These are phyloP conservation scores for Passerculus sandwichensis DNA, from an alignment of 2,797 vertebrate genomes.

Conservation along the genomic window DNA sequence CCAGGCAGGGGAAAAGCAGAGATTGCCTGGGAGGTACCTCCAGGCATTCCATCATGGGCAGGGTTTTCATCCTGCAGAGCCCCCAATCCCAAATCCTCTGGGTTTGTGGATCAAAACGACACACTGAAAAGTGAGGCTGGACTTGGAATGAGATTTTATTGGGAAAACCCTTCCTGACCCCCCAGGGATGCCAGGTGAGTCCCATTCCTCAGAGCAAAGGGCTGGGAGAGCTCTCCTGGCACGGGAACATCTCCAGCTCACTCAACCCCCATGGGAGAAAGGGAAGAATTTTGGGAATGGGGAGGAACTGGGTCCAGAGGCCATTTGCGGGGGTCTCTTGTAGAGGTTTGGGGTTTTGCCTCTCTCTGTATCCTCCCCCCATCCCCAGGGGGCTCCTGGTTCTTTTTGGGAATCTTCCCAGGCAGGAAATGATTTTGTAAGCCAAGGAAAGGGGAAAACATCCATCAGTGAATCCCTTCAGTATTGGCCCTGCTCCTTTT, in stretches of 20 bases:
- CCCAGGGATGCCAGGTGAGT: background rate
- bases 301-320: background rate
- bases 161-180: background rate
- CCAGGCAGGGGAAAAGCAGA: background rate
- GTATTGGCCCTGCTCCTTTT: rapidly evolving
- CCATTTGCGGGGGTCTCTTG: rapidly evolving
- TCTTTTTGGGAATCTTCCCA: background rate
- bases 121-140: background rate
- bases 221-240: background rate
- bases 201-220: background rate
- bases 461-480: background rate
- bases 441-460: background rate
- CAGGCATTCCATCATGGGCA: background rate
- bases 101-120: background rate
- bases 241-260: background rate
- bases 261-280: rapidly evolving
- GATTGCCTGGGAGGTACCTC: background rate
- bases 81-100: background rate
- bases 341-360: background rate
- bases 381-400: background rate
- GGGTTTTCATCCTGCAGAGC: background rate
- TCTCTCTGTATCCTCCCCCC: background rate
- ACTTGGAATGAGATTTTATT: background rate
- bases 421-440: background rate
- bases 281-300: background rate